These are phyloP conservation scores for Drosophila lacicola DNA, from an alignment of 2,888 invertebrate genomes.

Conservation along the genomic window DNA sequence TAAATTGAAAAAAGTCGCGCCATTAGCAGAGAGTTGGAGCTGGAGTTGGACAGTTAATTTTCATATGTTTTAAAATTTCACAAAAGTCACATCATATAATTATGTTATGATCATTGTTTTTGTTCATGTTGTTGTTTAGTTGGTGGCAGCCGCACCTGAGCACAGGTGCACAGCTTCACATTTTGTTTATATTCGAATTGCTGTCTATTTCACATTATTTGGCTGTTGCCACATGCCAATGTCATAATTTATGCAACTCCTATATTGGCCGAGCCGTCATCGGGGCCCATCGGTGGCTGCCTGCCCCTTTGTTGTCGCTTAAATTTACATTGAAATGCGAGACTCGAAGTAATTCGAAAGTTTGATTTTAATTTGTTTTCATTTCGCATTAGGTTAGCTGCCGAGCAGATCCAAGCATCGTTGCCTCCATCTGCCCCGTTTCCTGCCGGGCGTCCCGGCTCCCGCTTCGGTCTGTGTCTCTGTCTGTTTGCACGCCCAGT, in stretches of 20 bases:
- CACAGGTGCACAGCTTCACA: not conserved
- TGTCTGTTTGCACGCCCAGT: conserved; percentile 78
- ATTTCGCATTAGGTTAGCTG: conserved; percentile 80
- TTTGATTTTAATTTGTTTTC: conserved; percentile 83
- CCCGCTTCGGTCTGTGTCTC: conserved; percentile 16
- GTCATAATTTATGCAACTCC: conserved; percentile 68
- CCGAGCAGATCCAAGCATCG: conserved; percentile 34
- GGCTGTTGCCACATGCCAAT: conserved; percentile 27
- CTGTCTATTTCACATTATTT: conserved; percentile 23
- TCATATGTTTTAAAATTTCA: not conserved
- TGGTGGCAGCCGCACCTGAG: not conserved
- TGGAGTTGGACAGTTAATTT: not conserved
- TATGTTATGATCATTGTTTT: not conserved
- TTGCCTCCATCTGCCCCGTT: conserved; percentile 1
- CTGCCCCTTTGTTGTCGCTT: conserved; percentile 68
- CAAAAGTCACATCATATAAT: not conserved
- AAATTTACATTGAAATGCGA: conserved; percentile 82
- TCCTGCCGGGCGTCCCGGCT: not conserved
- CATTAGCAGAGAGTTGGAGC: no score
- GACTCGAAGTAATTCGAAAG: conserved; percentile 82
- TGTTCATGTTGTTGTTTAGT: not conserved
- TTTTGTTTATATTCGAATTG: conserved; percentile 14
- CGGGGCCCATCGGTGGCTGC: conserved; percentile 3
- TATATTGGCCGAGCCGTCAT: conserved; percentile 40
- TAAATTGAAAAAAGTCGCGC: no score